phyloP scores from a whole-genome alignment of 2,888 invertebrate species.

The Brenthis hecate region DNA sequence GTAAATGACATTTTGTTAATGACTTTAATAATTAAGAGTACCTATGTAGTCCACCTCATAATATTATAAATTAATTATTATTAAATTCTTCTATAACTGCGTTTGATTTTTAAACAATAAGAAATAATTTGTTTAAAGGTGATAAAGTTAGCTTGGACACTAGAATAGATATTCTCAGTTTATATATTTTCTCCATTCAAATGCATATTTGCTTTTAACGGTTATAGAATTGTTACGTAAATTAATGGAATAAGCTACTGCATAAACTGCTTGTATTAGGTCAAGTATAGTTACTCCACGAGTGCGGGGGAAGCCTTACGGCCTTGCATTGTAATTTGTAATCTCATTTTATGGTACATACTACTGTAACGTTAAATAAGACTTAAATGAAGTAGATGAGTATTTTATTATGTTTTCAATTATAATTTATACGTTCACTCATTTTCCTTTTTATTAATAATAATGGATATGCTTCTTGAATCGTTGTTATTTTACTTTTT shows the following conservation, averaged over 20 bases:
- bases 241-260: slow-evolving; percentile 39
- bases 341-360: slow-evolving; percentile 62
- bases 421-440: background rate
- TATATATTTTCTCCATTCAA: slow-evolving; percentile 10
- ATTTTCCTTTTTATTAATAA: background rate
- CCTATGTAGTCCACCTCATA: no score
- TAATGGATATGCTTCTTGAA: background rate
- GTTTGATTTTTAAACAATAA: no score
- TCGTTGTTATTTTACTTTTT: background rate
- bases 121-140: no score
- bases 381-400: slow-evolving; percentile 10
- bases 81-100: no score
- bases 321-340: slow-evolving; percentile 69
- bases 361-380: slow-evolving; percentile 33
- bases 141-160: no score
- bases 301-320: slow-evolving; percentile 62
- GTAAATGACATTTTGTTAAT: no score
- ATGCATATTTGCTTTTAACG: slow-evolving; percentile 13
- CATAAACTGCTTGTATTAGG: slow-evolving; percentile 49
- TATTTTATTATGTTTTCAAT: slow-evolving; percentile 9
- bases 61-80: no score
- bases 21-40: no score
- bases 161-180: no score
- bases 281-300: slow-evolving; percentile 55
- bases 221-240: slow-evolving; percentile 29